Evolutionary conservation across 1,140 invertebrate genomes (phyloP), one percentile per base, ranked within the genome.

Genomic region (Halyomorpha halys): DNA sequence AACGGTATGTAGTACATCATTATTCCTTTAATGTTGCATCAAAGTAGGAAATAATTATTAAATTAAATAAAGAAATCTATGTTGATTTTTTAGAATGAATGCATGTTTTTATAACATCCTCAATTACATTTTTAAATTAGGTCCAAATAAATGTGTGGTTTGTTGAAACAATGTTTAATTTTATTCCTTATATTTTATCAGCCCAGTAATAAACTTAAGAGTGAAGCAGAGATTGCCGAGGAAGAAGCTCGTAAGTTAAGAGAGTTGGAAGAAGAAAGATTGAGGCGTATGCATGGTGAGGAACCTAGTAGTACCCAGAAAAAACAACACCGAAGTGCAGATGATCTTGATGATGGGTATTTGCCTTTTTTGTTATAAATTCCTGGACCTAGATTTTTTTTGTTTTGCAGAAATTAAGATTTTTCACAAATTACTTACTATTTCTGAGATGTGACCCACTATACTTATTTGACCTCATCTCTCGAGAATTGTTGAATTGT

Each of bases 191-290:
- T 56, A 11, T 56, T 56, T n/a, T 67, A 68, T 49, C 53, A 79
- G 76, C 83, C 89, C 9, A 82, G 85, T 39, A 88, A 94, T 73
- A 83, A 84, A 70, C 71, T 92, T 3, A 91, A 92, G 76, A 87
- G 83, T 54, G 84, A 88, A 69, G 88, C 91, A 67, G 88, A 94
- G 77, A 77, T 90, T 59, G 85, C 84, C 8, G 84, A 83, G 72
- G 86, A 91, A 75, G 89, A 94, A 71, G 85, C 82, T 68, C 82
- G 86, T 66, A 83, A 81, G 68, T 75, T 94, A n/a, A 85, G 90
- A 69, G 82, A 86, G 72, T 74, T 93, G 34, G 90, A 94, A 77
- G 79, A 78, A 68, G 86, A 91, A 69, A 78, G 90, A 65, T 67
- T 86, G 47, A 74, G 76, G 61, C 80, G 91, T 71, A 95, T 95